phyloP scores from a whole-genome alignment of 2,888 invertebrate species.

The Thalpophila matura region DNA sequence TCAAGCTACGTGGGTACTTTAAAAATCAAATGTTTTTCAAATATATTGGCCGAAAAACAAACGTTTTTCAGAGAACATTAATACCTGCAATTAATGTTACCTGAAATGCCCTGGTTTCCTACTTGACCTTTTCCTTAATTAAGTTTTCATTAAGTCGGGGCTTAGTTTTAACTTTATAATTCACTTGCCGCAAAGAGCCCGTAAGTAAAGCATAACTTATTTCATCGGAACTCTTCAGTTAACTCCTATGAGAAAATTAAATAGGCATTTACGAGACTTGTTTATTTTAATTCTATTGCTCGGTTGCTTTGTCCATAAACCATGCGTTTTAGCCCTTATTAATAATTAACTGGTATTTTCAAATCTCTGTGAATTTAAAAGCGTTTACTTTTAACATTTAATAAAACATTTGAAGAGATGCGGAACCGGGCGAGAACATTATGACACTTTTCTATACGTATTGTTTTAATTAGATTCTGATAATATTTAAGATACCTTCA shows the following conservation, averaged over 20 bases:
- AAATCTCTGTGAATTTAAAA: slow-evolving; percentile 12
- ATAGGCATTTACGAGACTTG: slow-evolving; percentile 26
- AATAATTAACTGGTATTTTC: slow-evolving; percentile 16
- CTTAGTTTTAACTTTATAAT: slow-evolving; percentile 56
- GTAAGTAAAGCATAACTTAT: slow-evolving; percentile 40
- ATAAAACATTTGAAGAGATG: background rate
- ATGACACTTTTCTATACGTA: too few species aligned
- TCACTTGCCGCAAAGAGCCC: slow-evolving; percentile 27
- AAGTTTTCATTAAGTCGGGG: slow-evolving; percentile 49
- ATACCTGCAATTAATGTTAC: slow-evolving; percentile 24
- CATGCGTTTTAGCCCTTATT: slow-evolving; percentile 2
- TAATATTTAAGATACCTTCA: slow-evolving; percentile 12
- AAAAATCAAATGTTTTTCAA: too few species aligned
- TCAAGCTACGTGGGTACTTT: too few species aligned
- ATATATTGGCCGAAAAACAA: too few species aligned
- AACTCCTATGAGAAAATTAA: slow-evolving; percentile 20
- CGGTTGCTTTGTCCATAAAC: background rate
- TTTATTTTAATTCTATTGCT: slow-evolving; percentile 13
- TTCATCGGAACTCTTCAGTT: slow-evolving; percentile 21
- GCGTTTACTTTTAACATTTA: slow-evolving; percentile 5
- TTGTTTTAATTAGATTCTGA: too few species aligned
- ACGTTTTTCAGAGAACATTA: slow-evolving; percentile 36
- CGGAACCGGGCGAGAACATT: too few species aligned
- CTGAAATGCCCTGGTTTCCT: slow-evolving; percentile 38
- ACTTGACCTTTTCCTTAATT: slow-evolving; percentile 56